Conservation (phyloP, 2,888 invertebrate species). For the Tetragonisca angustula region DNA sequence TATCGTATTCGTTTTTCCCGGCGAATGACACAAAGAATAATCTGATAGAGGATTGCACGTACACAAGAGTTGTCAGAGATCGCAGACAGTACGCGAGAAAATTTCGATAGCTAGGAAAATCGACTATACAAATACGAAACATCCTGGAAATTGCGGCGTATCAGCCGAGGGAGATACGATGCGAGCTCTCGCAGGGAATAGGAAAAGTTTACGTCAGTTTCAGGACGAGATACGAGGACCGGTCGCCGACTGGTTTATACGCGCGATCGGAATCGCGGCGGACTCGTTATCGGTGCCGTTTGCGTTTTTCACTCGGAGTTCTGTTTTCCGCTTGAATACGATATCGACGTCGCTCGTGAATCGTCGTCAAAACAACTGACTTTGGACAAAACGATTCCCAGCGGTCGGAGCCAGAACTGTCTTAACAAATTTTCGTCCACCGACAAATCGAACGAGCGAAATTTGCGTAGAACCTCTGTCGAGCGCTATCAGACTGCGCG, state of each 20-base stretch:
- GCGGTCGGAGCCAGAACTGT: background rate
- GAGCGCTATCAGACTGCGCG: too few species aligned
- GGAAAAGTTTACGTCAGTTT: conserved; percentile 76
- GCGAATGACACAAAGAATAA: background rate
- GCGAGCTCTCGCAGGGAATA: conserved; percentile 36
- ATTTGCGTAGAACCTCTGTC: too few species aligned
- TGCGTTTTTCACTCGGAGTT: conserved; percentile 65
- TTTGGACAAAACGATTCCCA: background rate
- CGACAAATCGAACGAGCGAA: too few species aligned
- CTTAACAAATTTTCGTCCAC: background rate
- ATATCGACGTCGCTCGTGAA: conserved; percentile 54
- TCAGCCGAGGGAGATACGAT: conserved; percentile 37
- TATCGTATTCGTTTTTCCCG: too few species aligned
- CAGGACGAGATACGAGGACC: conserved; percentile 73
- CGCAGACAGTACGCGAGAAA: conserved; percentile 12
- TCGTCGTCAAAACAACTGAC: background rate
- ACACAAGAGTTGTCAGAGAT: background rate
- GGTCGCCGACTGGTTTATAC: conserved; percentile 54
- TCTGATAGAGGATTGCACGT: background rate
- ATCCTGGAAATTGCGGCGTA: conserved; percentile 43
- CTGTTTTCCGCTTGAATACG: conserved; percentile 63
- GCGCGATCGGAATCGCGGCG: conserved; percentile 61
- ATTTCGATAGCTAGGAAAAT: conserved; percentile 11
- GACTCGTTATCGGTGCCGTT: conserved; percentile 62
- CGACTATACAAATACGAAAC: conserved; percentile 30